A percentile compares a stretch with the other conserved stretches of the same genome.
Evolutionary conservation across 2,113 vertebrate species (phyloP).

Genomic region (Oreocharis arfaki): DNA sequence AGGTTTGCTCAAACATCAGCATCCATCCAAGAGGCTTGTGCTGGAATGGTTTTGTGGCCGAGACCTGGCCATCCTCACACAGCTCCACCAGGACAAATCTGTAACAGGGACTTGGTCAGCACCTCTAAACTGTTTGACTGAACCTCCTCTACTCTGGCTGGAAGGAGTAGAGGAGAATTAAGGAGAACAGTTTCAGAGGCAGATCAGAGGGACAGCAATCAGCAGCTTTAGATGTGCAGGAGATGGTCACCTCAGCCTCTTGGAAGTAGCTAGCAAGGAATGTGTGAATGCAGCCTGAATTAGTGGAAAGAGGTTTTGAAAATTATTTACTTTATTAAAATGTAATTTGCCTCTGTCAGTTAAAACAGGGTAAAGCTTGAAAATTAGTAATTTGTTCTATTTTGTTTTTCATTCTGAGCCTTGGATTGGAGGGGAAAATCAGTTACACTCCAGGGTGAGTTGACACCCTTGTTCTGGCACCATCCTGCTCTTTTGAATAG

Average conservation of each 20-base stretch:
- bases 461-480: neutral
- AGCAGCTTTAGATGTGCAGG: neutral
- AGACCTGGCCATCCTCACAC: neutral
- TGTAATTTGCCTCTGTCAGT: neutral
- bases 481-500: neutral
- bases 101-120: neutral
- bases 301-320: neutral
- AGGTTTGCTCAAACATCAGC: neutral
- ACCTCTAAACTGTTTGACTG: neutral
- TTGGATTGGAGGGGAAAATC: neutral
- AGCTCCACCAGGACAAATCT: neutral
- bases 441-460: neutral
- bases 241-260: neutral
- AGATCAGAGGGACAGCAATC: neutral
- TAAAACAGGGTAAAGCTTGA: neutral
- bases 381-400: neutral
- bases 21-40: neutral
- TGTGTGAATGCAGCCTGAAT: neutral
- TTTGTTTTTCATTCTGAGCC: neutral
- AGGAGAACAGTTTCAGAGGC: neutral
- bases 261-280: neutral
- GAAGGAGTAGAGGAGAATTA: neutral
- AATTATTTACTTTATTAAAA: neutral
- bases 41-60: neutral
- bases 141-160: neutral